Evolutionary conservation across 1,140 invertebrate genomes (phyloP), one percentile per base, ranked within the genome.

Genomic region (Drosophila subpulchrella): DNA sequence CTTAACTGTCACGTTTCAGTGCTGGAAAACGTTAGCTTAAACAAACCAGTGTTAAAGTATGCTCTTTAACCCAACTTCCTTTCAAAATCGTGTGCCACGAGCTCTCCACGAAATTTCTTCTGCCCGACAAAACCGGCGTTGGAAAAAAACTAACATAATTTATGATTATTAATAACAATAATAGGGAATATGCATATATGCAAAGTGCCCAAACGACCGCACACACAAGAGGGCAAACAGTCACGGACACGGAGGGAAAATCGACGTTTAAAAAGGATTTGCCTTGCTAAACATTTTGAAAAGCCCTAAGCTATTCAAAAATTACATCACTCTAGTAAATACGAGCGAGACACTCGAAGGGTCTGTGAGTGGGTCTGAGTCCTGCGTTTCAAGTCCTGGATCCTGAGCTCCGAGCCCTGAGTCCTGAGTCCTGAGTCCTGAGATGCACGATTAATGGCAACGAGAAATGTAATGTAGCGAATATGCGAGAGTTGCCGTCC

Each of bases 251-350:
- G 62, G 12, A 17, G 8, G 41, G 42, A 63, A 78, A 86, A 86
- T 86, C 83, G 78, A 88, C 84, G 75, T 86, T 88, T 76, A 71
- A 88, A 86, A 86, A 86, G 83, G 83, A 86, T 88, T 86, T 86
- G 79, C 83, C 83, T 77, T 86, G 83, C 79, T 88, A 88, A 86
- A 86, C 76, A 86, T 86, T 86, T 73, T 60, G 57, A 86, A 74
- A 86, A 73, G 83, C 83, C 83, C 82, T 86, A 88, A 86, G 83
- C 83, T 86, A 86, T 86, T 88, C 83, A 88, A 88, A 86, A 86
- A 86, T 86, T 86, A 86, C 83, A 86, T 83, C 83, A 86, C 83
- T 86, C 83, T 83, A 88, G 79, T 86, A 88, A 86, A 86, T 86
- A 88, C 85, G 65, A 81, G 68, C 55, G 68, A 70, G 53, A 67